These are phyloP conservation scores for Phyllostomus hastatus DNA, from an alignment of 2,113 vertebrate genomes.

Conservation along the genomic window DNA sequence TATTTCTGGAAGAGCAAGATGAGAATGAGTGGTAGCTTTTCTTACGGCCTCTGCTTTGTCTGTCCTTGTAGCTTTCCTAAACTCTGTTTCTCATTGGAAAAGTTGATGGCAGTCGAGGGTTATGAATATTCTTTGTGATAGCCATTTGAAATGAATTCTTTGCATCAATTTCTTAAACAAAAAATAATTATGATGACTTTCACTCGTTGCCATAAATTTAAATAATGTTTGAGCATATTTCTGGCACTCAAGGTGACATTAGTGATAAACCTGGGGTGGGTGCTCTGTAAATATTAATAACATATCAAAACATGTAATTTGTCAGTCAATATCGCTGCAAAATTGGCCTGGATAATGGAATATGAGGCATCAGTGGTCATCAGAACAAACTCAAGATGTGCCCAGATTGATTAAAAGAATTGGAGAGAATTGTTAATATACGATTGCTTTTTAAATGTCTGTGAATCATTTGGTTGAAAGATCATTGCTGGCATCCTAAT, in stretches of 20 bases:
- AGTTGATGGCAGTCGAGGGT: background rate
- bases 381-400: constrained; percentile 49
- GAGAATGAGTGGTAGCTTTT: background rate
- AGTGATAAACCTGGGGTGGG: constrained; percentile 55
- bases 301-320: constrained; percentile 61
- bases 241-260: constrained; percentile 63
- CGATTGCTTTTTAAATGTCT: constrained; percentile 48
- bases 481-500: background rate
- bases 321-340: constrained; percentile 54
- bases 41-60: background rate
- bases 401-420: constrained; percentile 45
- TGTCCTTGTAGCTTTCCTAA: background rate
- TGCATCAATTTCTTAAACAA: constrained; percentile 63
- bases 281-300: constrained; percentile 69
- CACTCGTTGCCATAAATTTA: constrained; percentile 62
- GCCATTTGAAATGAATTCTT: constrained; percentile 50
- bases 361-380: constrained; percentile 35
- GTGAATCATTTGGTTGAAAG: constrained; percentile 51
- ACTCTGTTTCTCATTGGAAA: constrained; percentile 56
- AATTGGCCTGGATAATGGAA: constrained; percentile 55
- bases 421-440: constrained; percentile 30
- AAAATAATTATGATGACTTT: constrained; percentile 63
- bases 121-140: constrained; percentile 56
- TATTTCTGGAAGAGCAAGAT: background rate
- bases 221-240: constrained; percentile 63